Percentiles rank a stretch among this genome's conserved stretches.
Conservation (phyloP, 2,797 vertebrate genomes). For the Lagothrix lagotricha region DNA sequence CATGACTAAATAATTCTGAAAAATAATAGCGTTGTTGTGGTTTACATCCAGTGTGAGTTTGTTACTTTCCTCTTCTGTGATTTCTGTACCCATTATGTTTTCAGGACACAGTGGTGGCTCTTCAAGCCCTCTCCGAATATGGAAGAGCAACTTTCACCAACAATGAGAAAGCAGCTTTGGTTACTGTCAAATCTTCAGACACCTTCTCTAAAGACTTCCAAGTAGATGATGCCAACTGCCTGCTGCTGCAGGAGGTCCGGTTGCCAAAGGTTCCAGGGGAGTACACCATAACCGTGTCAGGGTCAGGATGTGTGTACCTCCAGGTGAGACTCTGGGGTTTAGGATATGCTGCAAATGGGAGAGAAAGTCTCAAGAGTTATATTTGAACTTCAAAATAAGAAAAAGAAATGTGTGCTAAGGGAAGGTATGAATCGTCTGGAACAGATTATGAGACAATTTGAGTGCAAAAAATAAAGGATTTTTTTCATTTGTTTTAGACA, state of each 20-base stretch:
- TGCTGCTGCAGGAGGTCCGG: constrained; percentile 77
- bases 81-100: constrained; percentile 5
- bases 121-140: constrained; percentile 83
- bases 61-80: not conserved
- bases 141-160: constrained; percentile 69
- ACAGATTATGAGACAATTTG: not conserved
- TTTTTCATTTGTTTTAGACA: constrained; percentile 46
- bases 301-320: constrained; percentile 82
- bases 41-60: not conserved
- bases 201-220: constrained; percentile 72
- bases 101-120: constrained; percentile 83
- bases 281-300: constrained; percentile 66
- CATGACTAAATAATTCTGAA: not conserved
- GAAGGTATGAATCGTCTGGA: not conserved
- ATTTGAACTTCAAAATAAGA: not conserved
- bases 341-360: not conserved
- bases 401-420: not conserved
- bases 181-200: constrained; percentile 76
- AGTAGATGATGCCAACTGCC: constrained; percentile 74
- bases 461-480: not conserved
- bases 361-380: not conserved
- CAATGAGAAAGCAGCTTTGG: constrained; percentile 43
- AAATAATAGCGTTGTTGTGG: not conserved
- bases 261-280: constrained; percentile 76
- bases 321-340: constrained; percentile 73